phyloP scores from a whole-genome alignment of 1,140 invertebrate species.

The Galendromus occidentalis region DNA sequence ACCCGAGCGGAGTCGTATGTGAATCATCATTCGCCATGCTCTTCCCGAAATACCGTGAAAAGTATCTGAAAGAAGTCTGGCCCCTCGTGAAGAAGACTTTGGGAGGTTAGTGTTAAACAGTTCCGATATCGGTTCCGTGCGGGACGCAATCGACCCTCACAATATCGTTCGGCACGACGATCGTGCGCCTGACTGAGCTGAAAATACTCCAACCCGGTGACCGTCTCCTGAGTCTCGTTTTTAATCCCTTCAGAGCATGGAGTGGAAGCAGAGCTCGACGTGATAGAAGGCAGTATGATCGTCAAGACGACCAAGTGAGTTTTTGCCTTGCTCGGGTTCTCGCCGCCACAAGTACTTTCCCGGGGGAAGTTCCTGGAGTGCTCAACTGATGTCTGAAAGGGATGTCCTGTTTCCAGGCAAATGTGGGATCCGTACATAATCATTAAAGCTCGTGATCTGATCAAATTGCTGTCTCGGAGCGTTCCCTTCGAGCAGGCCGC shows the following conservation, averaged over 20 bases:
- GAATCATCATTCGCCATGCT: conserved; percentile 59
- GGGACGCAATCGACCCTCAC: too few relatives aligned
- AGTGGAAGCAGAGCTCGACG: conserved; percentile 75
- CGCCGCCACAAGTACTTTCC: too few relatives aligned
- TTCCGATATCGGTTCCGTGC: too few relatives aligned
- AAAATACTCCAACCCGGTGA: too few relatives aligned
- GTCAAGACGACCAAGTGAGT: conserved; percentile 56
- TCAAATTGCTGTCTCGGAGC: conserved; percentile 80
- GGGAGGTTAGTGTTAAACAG: neutral
- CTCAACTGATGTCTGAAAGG: too few relatives aligned
- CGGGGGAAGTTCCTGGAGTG: too few relatives aligned
- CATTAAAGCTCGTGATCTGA: conserved; percentile 85
- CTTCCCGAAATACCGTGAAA: conserved; percentile 83
- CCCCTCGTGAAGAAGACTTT: conserved; percentile 73
- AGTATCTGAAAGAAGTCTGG: conserved; percentile 90
- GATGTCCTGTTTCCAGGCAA: conserved; percentile 36
- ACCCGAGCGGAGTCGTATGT: conserved; percentile 54
- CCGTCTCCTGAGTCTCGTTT: too few relatives aligned
- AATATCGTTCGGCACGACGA: too few relatives aligned
- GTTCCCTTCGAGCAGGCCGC: conserved; percentile 81
- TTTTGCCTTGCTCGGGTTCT: neutral
- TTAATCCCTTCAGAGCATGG: conserved; percentile 28
- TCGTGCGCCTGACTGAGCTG: too few relatives aligned
- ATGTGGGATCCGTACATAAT: conserved; percentile 98
- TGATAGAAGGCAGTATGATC: conserved; percentile 84